Evolutionary conservation across 2,797 vertebrate species (phyloP).

Genomic region (Poecilia gillii): DNA sequence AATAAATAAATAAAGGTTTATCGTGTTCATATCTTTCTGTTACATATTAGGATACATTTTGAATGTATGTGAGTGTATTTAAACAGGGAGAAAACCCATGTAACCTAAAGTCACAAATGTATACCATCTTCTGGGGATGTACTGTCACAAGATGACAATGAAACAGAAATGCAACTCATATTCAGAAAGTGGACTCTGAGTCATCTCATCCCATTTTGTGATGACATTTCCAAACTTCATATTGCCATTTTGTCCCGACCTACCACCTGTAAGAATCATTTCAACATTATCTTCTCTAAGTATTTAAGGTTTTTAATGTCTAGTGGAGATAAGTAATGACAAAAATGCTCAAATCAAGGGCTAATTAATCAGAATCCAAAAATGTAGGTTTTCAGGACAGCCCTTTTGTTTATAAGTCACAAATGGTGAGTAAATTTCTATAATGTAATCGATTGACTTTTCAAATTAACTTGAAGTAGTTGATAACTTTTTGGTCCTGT

Average conservation of each 20-base stretch:
- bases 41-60: conserved; percentile 30
- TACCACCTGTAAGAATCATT: too few species aligned
- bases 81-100: background rate
- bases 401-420: too few species aligned
- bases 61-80: background rate
- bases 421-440: too few species aligned
- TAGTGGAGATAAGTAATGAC: too few species aligned
- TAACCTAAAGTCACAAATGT: background rate
- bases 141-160: background rate
- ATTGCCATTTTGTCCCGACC: too few species aligned
- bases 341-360: too few species aligned
- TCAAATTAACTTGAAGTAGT: too few species aligned
- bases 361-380: too few species aligned
- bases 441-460: too few species aligned
- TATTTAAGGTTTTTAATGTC: too few species aligned
- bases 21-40: conserved; percentile 30
- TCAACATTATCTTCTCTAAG: too few species aligned
- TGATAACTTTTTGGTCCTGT: background rate
- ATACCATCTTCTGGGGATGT: background rate
- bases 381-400: too few species aligned
- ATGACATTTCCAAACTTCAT: background rate
- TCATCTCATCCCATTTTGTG: background rate
- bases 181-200: background rate
- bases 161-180: background rate
- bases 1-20: conserved; percentile 32